Evolutionary conservation across 2,113 vertebrate species (phyloP), one percentile per base, ranked within the genome.

Genomic region (Aramus guarauna): DNA sequence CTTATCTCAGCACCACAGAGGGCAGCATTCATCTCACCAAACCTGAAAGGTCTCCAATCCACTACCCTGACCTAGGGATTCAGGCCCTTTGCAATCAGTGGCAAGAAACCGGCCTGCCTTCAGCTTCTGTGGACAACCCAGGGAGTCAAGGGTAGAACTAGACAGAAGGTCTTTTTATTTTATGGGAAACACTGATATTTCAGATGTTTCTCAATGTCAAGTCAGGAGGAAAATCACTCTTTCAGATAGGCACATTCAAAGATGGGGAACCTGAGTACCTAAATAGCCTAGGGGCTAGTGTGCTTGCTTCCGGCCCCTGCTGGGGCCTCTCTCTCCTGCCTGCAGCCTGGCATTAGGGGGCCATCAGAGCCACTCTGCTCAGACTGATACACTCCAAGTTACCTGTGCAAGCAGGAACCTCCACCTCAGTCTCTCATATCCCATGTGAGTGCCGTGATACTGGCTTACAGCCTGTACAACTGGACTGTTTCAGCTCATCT

Each of bases 351-450:
- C 9, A 64, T 52, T 34, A 4, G 4, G 19, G n/a, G 27, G 30
- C 19, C n/a, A 20, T 4, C 21, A 68, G 43, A 63, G 48, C 10
- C 4, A 2, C 63, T 86, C 19, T 58, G 62, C 47, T 75, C 56
- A 50, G 29, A 36, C 29, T 6, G 20, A 78, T 8, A 34, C 12
- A 4, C 23, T 22, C 5, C 0, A 7, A 52, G 17, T 24, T 43
- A 45, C 0, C 55, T 29, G 3, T 10, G 67, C 37, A 71, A 81
- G 74, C 58, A 48, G 14, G 9, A 74, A 27, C 8, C 12, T 62
- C 16, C 58, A 58, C 18, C 21, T 75, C 24, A 26, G 81, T 18
- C 37, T 55, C 52, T 71, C 0, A 0, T 5, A 72, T 17, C 41
- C 13, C 52, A 43, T 1, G 2, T 2, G 24, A 67, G 19, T 29